Evolutionary conservation across 2,888 invertebrate species (phyloP).

Genomic region (Lottia scabra): DNA sequence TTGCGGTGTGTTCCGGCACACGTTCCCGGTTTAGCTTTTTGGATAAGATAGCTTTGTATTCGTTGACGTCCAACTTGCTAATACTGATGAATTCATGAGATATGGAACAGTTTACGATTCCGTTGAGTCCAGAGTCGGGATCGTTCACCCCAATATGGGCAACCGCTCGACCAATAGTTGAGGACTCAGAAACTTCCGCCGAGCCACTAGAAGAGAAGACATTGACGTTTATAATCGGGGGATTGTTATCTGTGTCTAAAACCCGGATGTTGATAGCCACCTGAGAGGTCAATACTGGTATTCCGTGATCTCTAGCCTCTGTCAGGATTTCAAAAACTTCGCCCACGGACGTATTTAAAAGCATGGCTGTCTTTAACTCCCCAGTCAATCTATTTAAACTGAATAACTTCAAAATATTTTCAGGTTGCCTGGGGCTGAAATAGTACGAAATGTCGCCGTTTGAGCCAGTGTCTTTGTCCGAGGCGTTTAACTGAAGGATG

Average conservation of each 20-base stretch:
- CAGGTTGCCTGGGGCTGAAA: slow-evolving; percentile 73
- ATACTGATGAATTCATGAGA: slow-evolving; percentile 43
- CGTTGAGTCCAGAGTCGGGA: slow-evolving; percentile 85
- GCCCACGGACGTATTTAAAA: slow-evolving; percentile 32
- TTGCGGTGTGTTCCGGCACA: slow-evolving; percentile 45
- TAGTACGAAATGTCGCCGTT: slow-evolving; percentile 97
- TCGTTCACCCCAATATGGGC: slow-evolving; percentile 90
- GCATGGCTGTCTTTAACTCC: slow-evolving; percentile 80
- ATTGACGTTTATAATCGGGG: slow-evolving; percentile 50
- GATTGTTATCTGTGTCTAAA: slow-evolving; percentile 53
- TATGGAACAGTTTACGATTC: slow-evolving; percentile 75
- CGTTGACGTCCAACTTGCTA: slow-evolving; percentile 48
- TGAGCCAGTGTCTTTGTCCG: slow-evolving; percentile 92
- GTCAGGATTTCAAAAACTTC: slow-evolving; percentile 34
- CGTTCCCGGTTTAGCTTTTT: slow-evolving; percentile 54
- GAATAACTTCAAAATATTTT: slow-evolving; percentile 76
- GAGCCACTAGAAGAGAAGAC: slow-evolving; percentile 36
- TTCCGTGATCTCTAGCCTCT: slow-evolving; percentile 46
- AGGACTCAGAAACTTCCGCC: slow-evolving; percentile 82
- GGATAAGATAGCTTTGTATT: slow-evolving; percentile 70
- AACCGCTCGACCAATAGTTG: slow-evolving; percentile 76
- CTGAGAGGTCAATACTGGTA: slow-evolving; percentile 40
- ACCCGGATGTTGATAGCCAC: slow-evolving; percentile 48
- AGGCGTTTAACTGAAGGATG: slow-evolving; percentile 79
- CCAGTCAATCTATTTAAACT: slow-evolving; percentile 91